A percentile compares a stretch with the other conserved stretches of the same genome.
Evolutionary conservation across 2,888 invertebrate species (phyloP).

Genomic region (Chydorus sphaericus): DNA sequence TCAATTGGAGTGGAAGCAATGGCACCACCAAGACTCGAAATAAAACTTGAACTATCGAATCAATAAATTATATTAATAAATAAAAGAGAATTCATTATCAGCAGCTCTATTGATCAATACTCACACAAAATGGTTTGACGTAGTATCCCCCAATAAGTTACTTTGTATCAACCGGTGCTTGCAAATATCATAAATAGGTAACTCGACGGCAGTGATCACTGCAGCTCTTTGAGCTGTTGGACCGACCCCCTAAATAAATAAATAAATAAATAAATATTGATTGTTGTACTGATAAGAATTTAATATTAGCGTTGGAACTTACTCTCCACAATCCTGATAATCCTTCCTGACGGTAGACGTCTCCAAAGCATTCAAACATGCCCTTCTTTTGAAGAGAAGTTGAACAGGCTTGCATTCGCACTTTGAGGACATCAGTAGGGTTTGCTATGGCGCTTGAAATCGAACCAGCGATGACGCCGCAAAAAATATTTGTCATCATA

Average conservation of each 20-base stretch:
- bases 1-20: conserved; percentile 88
- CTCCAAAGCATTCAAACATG: conserved; percentile 60
- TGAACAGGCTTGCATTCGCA: conserved; percentile 71
- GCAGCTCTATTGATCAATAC: no score
- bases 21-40: conserved; percentile 83
- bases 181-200: conserved; percentile 82
- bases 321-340: conserved; percentile 72
- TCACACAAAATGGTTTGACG: conserved; percentile 74
- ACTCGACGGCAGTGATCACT: conserved; percentile 81
- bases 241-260: conserved; percentile 56
- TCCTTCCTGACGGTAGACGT: conserved; percentile 72
- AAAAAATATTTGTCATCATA: conserved; percentile 41
- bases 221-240: conserved; percentile 88
- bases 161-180: conserved; percentile 50
- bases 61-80: background rate
- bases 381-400: conserved; percentile 28
- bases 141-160: conserved; percentile 55
- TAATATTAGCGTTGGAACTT: conserved; percentile 22
- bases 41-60: conserved; percentile 22
- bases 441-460: conserved; percentile 88
- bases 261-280: conserved; percentile 7
- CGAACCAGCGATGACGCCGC: conserved; percentile 74
- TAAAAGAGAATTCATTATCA: no score
- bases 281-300: background rate
- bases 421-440: conserved; percentile 91